Base-by-base conservation (phyloP, 2,888 invertebrate genomes). In the Leptura quadrifasciata region DNA sequence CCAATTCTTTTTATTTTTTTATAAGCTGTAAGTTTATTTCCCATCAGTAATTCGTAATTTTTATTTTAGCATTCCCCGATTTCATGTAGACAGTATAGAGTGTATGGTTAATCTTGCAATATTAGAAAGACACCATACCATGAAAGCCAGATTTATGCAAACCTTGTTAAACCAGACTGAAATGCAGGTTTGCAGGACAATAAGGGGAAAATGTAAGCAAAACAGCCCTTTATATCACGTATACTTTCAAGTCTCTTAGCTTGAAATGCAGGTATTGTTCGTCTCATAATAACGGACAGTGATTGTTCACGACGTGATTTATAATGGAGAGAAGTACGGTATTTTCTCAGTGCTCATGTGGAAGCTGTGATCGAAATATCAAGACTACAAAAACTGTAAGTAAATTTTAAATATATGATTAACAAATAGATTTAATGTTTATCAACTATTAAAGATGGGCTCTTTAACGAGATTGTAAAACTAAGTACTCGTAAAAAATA, bases 181-280 rank as follows among this genome's bases (percentile, higher is more conserved):
- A 68, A 75, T 72, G 58, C 76, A 20, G 63, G 74, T 72, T 67
- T 35, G 35, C 47, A 18, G 47, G 31, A 79, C 75, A 77, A 76
- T 68, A 61, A 57, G 21, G 55, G 31, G 35, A 58, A 57, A 57
- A 10, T 18, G 71, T 69, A 71, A 63, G 71, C 64, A 47, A 77
- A 76, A 76, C 64, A 58, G 71, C 57, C 60, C 76, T 68, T 67
- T 80, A 76, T 76, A 39, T 65, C 65, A 68, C 74, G 24, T 76
- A 61, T 69, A 73, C 75, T 74, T 80, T 80, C 74, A 75, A 74
- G 76, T 78, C 72, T 55, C 57, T 39, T 18, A 63, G 47, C 18
- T 58, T 24, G 39, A 54, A 55, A 64, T 55, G 63, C 72, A 68
- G 71, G 76, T 76, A 55, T 73, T 71, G 72, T 69, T 68, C 55